A percentile compares a stretch with the other conserved stretches of the same genome.
Evolutionary conservation across 53 echinoderm and acorn worm species (phyloP).

Genomic region (Mesocentrotus franciscanus): DNA sequence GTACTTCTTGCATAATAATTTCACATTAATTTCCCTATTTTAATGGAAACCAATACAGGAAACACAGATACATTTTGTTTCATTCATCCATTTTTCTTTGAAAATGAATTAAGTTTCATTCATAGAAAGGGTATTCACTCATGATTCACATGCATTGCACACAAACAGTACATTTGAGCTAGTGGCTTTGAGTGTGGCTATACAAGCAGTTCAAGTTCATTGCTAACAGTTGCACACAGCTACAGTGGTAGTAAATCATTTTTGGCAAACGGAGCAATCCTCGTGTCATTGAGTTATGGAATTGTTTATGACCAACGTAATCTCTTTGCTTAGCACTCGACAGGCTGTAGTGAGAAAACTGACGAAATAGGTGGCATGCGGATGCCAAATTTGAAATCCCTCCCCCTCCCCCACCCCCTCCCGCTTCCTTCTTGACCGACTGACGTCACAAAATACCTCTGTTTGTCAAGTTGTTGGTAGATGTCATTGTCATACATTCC

Average conservation of each 20-base stretch:
- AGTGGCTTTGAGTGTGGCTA: neutral
- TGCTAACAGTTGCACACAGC: neutral
- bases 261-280: neutral
- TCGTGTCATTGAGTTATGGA: conserved; percentile 7
- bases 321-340: neutral
- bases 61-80: neutral
- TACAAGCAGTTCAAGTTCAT: neutral
- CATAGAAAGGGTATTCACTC: neutral
- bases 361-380: conserved; percentile 36
- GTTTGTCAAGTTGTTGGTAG: neutral
- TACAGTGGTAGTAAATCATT: neutral
- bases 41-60: neutral
- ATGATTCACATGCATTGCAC: neutral
- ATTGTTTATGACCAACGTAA: conserved; percentile 14
- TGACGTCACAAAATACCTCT: conserved; percentile 18
- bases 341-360: conserved; percentile 25
- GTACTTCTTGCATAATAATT: neutral
- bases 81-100: neutral
- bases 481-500: conserved; percentile 45
- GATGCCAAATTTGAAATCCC: neutral
- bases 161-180: neutral
- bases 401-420: neutral
- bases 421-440: neutral
- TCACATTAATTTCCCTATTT: neutral
- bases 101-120: neutral